Evolutionary conservation across 1,140 invertebrate species (phyloP), one percentile per base, ranked within the genome.

Genomic region (Thaumetopoea pityocampa): DNA sequence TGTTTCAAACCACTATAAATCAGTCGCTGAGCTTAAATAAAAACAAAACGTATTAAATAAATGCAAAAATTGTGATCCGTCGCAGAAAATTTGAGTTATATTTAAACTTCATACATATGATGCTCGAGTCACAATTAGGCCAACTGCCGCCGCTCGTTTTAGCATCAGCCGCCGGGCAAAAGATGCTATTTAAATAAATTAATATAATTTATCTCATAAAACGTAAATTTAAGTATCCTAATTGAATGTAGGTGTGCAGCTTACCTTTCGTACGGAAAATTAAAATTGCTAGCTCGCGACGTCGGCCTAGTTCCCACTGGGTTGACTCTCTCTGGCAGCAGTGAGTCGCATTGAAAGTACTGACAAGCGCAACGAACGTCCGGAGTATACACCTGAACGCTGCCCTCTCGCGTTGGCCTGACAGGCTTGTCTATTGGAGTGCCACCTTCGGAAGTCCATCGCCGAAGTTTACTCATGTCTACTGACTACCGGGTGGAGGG

Each of bases 361-460:
- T 94, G 93, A 86, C 93, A 94, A 44, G 88, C 93, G 78, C 93
- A 94, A 41, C 93, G 90, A 24, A 94, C 93, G 71, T 94, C 92
- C 61, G 90, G 86, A 22, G 91, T 90, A 60, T 88, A 88, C 45
- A 89, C 87, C 58, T 90, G 90, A 35, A 90, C 89, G 58, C 90
- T 89, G 58, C 87, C 86, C 52, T 89, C 86, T 47, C 88, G 67
- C 24, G 88, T 85, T 50, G 88, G 83, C 65, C 83, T 62, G 66
- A 89, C 68, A 49, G 87, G 84, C 79, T 81, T 87, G 53, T 87
- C 84, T 46, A 83, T 66, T 20, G 88, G 88, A 58, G 86, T 78
- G 26, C 87, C 85, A 50, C 90, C 90, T 77, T 90, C 89, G 32
- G 89, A 90, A 51, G 86, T 86, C 63, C 89, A 90, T 57, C 90